A percentile compares a stretch with the other conserved stretches of the same genome.
Evolutionary conservation across 2,888 invertebrate genomes (phyloP).

Genomic region (Agonum fuliginosum): DNA sequence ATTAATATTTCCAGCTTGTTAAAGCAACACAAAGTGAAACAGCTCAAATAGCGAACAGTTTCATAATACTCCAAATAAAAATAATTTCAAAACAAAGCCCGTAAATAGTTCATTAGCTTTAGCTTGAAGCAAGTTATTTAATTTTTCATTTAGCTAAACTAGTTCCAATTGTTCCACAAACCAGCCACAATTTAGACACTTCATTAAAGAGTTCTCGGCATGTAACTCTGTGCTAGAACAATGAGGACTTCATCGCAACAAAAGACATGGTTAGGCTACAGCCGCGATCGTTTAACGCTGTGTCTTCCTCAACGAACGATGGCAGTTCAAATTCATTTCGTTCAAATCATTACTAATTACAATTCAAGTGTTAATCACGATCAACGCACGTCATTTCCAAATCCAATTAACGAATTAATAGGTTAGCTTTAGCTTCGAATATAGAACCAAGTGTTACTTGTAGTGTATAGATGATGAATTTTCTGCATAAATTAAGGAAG

Average conservation of each 20-base stretch:
- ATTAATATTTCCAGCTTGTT: no score
- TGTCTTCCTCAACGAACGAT: background rate
- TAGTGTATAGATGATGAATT: no score
- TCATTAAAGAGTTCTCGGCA: conserved; percentile 35
- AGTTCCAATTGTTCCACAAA: conserved; percentile 31
- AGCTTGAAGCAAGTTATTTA: conserved; percentile 31
- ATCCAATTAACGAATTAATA: conserved; percentile 37
- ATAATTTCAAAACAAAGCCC: conserved; percentile 17
- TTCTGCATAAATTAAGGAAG: no score
- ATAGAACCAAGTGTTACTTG: no score
- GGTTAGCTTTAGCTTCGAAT: no score
- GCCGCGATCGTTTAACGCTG: conserved; percentile 17
- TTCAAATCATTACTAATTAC: conserved; percentile 36
- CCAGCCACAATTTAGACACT: conserved; percentile 37
- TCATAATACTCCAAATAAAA: conserved; percentile 18
- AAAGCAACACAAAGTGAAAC: no score
- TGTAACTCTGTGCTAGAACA: conserved; percentile 18
- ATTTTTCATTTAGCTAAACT: conserved; percentile 37
- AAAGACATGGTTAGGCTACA: conserved; percentile 15
- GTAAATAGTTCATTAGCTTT: conserved; percentile 34
- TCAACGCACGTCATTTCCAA: conserved; percentile 26
- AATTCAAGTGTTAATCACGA: conserved; percentile 44
- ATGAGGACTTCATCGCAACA: conserved; percentile 30
- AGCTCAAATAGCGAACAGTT: no score
- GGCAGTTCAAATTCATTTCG: conserved; percentile 25